Evolutionary conservation across 2,797 vertebrate genomes (phyloP), one percentile per base, ranked within the genome.

Genomic region (Helostoma temminkii): DNA sequence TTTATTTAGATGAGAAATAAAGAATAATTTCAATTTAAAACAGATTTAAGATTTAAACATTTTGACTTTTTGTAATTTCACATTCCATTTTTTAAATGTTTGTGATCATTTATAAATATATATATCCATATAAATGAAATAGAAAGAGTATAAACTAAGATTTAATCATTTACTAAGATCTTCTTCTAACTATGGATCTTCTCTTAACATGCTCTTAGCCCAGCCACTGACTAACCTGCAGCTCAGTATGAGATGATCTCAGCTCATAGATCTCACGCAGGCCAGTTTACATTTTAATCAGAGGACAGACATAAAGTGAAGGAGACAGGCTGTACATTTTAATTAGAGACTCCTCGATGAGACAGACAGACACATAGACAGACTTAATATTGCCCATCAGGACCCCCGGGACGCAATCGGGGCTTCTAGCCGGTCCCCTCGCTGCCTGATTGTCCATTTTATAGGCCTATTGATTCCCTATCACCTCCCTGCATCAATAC

Each of bases 391-490:
- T 49, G 63, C 63, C 66, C 69, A 79, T 49, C 53, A 69, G 78
- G 82, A 82, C 64, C 66, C 37, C 57, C 41, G 8, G 50, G 63
- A 64, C 37, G 19, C 71, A 25, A 30, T 9, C 1, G 9, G 45
- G 64, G 66, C 62, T 76, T 28, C 42, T 3, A 53, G 60, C 26
- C 16, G 21, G 14, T 56, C 12, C 63, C 66, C 62, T 82, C 73
- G 9, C 57, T 65, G 73, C 65, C 66, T 85, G 81, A 90, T 88
- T 85, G 76, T 79, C 86, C 81, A 76, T 91, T 92, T 90, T 78
- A 91, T 85, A 83, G 87, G 82, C 47, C 74, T 87, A 92, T 93
- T 85, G 92, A 93, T 92, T 84, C 75, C 67, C 76, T 74, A 82
- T 84, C 83, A 79, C 56, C 78, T 66, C 65, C 64, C 60, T 39